Percentiles rank a stretch among this genome's conserved stretches.
phyloP scores from a whole-genome alignment of 2,888 invertebrate genomes.

The Alentia gelatinosa region DNA sequence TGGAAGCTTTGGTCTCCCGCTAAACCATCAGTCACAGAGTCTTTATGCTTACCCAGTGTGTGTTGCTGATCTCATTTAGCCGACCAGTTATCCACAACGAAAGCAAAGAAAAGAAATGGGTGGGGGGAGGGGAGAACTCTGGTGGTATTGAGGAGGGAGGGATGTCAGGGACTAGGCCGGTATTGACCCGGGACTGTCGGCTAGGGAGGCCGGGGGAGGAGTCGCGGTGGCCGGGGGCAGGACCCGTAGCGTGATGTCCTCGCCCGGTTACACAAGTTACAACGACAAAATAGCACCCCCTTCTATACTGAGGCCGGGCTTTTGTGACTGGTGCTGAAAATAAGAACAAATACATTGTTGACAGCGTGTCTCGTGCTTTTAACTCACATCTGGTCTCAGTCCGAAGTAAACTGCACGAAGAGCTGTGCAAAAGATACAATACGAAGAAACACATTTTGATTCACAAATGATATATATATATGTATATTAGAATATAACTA shows the following conservation, averaged over 20 bases:
- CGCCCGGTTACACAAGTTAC: constrained; percentile 23
- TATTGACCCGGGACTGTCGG: background rate
- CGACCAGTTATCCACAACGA: background rate
- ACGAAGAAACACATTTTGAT: too few species aligned
- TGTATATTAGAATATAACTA: too few species aligned
- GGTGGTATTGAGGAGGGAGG: background rate
- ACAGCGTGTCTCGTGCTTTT: background rate
- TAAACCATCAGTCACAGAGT: too few species aligned
- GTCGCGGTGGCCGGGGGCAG: background rate
- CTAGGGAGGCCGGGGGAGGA: background rate
- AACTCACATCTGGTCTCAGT: too few species aligned
- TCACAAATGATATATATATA: too few species aligned
- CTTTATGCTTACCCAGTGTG: constrained; percentile 11
- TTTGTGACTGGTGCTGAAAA: background rate
- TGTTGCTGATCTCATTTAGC: constrained; percentile 43
- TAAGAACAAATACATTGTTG: background rate
- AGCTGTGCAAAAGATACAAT: too few species aligned
- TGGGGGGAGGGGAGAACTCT: background rate
- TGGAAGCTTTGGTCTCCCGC: too few species aligned
- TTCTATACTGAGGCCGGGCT: background rate
- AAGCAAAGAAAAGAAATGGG: background rate
- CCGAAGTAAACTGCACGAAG: too few species aligned
- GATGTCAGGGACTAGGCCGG: background rate
- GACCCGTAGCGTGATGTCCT: background rate
- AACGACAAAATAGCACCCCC: background rate